Conservation (phyloP, 1,140 invertebrate species). For the Heliconius hewitsoni region DNA sequence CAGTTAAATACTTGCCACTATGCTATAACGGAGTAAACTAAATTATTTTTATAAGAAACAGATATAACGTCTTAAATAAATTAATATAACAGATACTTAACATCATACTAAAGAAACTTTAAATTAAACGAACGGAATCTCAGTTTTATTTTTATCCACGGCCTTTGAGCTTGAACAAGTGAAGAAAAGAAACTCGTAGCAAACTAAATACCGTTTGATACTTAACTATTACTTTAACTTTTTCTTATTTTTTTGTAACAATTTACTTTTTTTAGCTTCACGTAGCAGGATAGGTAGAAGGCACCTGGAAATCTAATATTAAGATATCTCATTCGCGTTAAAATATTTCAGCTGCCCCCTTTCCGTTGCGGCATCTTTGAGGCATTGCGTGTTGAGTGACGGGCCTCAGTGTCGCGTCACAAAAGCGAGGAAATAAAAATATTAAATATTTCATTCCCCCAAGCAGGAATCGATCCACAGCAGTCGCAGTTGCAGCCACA, state of each 20-base stretch:
- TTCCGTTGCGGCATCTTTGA: too few species aligned
- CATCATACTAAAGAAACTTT: not conserved
- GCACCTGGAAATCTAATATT: too few species aligned
- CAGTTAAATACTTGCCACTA: not conserved
- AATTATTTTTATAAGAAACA: not conserved
- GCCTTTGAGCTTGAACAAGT: constrained; percentile 2
- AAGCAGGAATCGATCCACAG: too few species aligned
- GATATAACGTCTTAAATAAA: not conserved
- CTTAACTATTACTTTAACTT: not conserved
- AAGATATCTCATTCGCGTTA: too few species aligned
- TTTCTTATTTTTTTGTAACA: not conserved
- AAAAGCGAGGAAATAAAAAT: too few species aligned
- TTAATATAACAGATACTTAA: not conserved
- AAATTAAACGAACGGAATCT: constrained; percentile 3
- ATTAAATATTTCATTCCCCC: too few species aligned
- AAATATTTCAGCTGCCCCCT: too few species aligned
- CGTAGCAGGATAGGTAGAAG: too few species aligned
- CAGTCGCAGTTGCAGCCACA: too few species aligned
- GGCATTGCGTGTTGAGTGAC: too few species aligned
- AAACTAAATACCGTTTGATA: not conserved
- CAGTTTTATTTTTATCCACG: constrained; percentile 5
- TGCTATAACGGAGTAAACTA: not conserved
- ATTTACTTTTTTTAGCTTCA: not conserved
- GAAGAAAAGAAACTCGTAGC: not conserved
- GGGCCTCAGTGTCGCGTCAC: too few species aligned